phyloP scores from a whole-genome alignment of 2,888 invertebrate genomes.

The Fragum whitleyi region DNA sequence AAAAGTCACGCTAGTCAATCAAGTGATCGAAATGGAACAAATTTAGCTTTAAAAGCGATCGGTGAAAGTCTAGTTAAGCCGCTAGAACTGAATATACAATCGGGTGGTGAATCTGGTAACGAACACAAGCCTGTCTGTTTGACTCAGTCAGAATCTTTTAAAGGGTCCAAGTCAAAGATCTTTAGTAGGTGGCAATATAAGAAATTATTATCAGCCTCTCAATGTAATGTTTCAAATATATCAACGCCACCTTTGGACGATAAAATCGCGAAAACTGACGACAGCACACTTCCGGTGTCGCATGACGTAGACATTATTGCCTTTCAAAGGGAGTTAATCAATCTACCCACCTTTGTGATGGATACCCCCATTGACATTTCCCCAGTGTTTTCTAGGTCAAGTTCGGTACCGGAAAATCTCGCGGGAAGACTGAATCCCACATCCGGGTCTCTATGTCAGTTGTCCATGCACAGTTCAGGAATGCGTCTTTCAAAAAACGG shows the following conservation, averaged over 20 bases:
- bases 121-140: slow-evolving; percentile 57
- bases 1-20: slow-evolving; percentile 10
- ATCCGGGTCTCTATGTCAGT: slow-evolving; percentile 59
- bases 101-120: slow-evolving; percentile 50
- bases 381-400: slow-evolving; percentile 83
- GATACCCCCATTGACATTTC: slow-evolving; percentile 83
- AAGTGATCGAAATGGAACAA: slow-evolving; percentile 51
- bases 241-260: slow-evolving; percentile 44
- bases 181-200: slow-evolving; percentile 84
- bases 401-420: slow-evolving; percentile 83
- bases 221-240: slow-evolving; percentile 74
- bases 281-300: slow-evolving; percentile 49
- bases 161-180: slow-evolving; percentile 67
- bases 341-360: slow-evolving; percentile 86
- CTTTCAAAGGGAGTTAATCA: slow-evolving; percentile 87
- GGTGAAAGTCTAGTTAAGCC: slow-evolving; percentile 83
- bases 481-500: slow-evolving; percentile 60
- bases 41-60: slow-evolving; percentile 80
- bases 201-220: slow-evolving; percentile 83
- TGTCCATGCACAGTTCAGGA: slow-evolving; percentile 66
- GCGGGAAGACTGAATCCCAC: slow-evolving; percentile 68
- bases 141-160: slow-evolving; percentile 53
- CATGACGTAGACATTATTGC: slow-evolving; percentile 86
- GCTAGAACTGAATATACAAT: slow-evolving; percentile 75
- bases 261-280: slow-evolving; percentile 31